Conservation (phyloP, 1,140 invertebrate species). For the Cyphomyrmex costatus region DNA sequence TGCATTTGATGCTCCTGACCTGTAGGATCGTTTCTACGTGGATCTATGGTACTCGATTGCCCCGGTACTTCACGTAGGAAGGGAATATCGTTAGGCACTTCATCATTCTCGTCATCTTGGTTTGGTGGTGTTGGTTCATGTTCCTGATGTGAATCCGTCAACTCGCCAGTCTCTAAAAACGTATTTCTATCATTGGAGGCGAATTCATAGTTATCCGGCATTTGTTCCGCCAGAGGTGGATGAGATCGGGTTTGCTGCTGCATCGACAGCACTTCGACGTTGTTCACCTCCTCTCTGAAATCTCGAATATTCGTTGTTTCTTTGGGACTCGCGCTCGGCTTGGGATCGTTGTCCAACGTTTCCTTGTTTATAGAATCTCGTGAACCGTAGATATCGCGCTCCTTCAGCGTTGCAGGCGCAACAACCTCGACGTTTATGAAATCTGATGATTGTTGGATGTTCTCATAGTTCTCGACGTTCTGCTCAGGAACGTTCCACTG, state of each 20-base stretch:
- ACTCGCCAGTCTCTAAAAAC: conserved; percentile 85
- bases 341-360: conserved; percentile 83
- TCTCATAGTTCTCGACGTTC: conserved; percentile 84
- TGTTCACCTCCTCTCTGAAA: conserved; percentile 80
- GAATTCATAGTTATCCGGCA: conserved; percentile 85
- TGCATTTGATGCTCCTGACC: conserved; percentile 84
- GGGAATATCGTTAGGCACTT: conserved; percentile 85
- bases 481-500: conserved; percentile 76
- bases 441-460: conserved; percentile 81
- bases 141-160: conserved; percentile 85
- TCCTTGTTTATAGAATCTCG: conserved; percentile 85
- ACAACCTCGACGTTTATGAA: conserved; percentile 84
- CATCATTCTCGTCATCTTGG: conserved; percentile 86
- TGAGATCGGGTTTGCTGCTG: conserved; percentile 71
- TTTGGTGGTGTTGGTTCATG: conserved; percentile 81
- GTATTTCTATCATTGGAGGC: conserved; percentile 85
- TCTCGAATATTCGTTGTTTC: conserved; percentile 72
- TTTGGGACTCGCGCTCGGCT: conserved; percentile 69
- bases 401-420: conserved; percentile 76
- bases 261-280: conserved; percentile 77
- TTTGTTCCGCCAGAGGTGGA: conserved; percentile 77
- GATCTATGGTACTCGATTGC: conserved; percentile 83
- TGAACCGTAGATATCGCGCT: conserved; percentile 82
- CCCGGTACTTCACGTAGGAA: conserved; percentile 85
- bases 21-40: conserved; percentile 84